Evolutionary conservation across 1,140 invertebrate genomes (phyloP).

Genomic region (Drosophila santomea): DNA sequence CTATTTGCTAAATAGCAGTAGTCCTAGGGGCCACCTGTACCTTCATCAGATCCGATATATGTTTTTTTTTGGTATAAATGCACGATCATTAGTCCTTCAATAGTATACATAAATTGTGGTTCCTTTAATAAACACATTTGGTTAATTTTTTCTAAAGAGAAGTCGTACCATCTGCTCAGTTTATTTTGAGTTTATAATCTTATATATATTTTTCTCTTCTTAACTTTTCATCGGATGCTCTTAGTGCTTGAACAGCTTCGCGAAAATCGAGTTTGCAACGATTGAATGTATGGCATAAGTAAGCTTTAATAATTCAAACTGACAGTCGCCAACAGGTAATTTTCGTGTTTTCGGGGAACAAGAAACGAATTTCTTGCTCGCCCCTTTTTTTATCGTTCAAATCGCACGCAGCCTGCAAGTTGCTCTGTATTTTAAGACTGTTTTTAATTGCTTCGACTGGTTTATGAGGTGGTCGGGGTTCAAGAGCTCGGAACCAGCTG

Average conservation of each 20-base stretch:
- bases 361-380: constrained; percentile 28
- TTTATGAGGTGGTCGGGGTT: constrained; percentile 37
- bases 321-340: constrained; percentile 41
- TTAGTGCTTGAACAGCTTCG: background rate
- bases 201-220: too few relatives aligned
- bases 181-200: too few relatives aligned
- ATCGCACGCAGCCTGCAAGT: constrained; percentile 23
- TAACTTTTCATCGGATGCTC: too few relatives aligned
- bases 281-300: constrained; percentile 3
- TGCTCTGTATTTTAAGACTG: constrained; percentile 46
- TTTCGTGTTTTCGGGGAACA: constrained; percentile 37
- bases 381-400: constrained; percentile 51
- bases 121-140: too few relatives aligned
- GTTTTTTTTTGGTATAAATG: too few relatives aligned
- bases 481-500: constrained; percentile 33
- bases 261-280: constrained; percentile 2
- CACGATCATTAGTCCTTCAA: too few relatives aligned
- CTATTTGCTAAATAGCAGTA: too few relatives aligned
- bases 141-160: too few relatives aligned
- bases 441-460: constrained; percentile 48
- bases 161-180: too few relatives aligned
- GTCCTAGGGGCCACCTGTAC: too few relatives aligned
- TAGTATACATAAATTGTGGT: too few relatives aligned
- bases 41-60: too few relatives aligned
- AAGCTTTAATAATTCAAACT: constrained; percentile 28